phyloP scores from a whole-genome alignment of 92 coral and sea anemone genomes.

The Diadumene lineata region DNA sequence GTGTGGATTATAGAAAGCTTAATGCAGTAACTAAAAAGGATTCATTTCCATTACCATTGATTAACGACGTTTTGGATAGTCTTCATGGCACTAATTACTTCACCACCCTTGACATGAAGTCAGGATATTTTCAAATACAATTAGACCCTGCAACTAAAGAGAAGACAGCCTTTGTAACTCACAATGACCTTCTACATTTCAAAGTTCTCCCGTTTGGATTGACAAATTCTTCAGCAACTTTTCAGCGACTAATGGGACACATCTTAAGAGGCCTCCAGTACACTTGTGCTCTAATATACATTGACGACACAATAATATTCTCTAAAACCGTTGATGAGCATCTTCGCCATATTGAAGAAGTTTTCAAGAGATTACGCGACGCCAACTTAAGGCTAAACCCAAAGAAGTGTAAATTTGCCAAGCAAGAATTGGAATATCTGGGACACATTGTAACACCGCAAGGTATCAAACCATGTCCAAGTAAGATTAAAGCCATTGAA shows the following conservation, averaged over 20 bases:
- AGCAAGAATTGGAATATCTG: constrained; percentile 25
- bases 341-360: constrained; percentile 37
- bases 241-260: constrained; percentile 43
- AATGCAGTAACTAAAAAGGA: constrained; percentile 40
- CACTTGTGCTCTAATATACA: constrained; percentile 29
- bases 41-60: constrained; percentile 44
- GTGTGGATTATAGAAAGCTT: constrained; percentile 41
- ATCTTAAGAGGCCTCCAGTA: constrained; percentile 38
- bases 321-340: constrained; percentile 32
- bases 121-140: constrained; percentile 45
- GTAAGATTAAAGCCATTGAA: constrained; percentile 16
- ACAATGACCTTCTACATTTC: constrained; percentile 32
- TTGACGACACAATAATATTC: constrained; percentile 41
- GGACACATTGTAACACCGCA: constrained; percentile 31
- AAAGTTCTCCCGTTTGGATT: constrained; percentile 42
- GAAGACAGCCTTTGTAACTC: constrained; percentile 46
- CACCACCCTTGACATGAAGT: constrained; percentile 42
- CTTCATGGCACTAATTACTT: constrained; percentile 31
- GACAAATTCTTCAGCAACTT: constrained; percentile 41
- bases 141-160: constrained; percentile 40
- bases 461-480: background rate
- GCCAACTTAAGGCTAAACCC: constrained; percentile 63
- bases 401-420: constrained; percentile 48
- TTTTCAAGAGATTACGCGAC: constrained; percentile 35
- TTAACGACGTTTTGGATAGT: constrained; percentile 25